Evolutionary conservation across 2,797 vertebrate species (phyloP).

Genomic region (Echeneis naucrates): DNA sequence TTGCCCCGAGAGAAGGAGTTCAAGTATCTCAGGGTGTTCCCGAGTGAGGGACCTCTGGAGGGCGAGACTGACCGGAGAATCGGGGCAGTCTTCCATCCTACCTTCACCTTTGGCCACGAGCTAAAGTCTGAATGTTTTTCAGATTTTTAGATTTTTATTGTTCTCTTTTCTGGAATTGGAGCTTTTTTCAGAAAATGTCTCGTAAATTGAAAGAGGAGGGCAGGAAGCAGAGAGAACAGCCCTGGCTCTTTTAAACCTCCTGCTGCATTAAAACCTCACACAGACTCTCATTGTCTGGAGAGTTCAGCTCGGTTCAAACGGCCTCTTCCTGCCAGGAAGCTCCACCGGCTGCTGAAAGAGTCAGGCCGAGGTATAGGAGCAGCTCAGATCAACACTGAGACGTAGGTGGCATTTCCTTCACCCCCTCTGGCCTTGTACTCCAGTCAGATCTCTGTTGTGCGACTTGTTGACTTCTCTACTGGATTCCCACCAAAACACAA

Average conservation of each 20-base stretch:
- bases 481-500: conserved; percentile 21
- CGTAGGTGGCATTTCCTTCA: conserved; percentile 19
- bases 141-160: not conserved
- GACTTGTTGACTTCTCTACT: conserved; percentile 1
- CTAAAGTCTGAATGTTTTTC: too few relatives aligned
- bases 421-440: conserved; percentile 58
- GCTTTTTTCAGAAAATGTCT: not conserved
- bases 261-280: conserved; percentile 27
- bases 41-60: too few relatives aligned
- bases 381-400: conserved; percentile 19
- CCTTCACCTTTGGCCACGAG: too few relatives aligned
- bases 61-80: too few relatives aligned
- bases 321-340: conserved; percentile 48
- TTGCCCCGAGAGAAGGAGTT: too few relatives aligned
- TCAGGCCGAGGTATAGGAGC: conserved; percentile 6
- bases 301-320: conserved; percentile 42
- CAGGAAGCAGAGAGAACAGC: not conserved
- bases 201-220: not conserved
- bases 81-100: too few relatives aligned
- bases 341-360: conserved; percentile 24
- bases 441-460: conserved; percentile 45
- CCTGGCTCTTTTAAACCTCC: conserved; percentile 18
- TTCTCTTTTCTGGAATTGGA: too few relatives aligned
- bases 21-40: too few relatives aligned
- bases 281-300: conserved; percentile 63